Evolutionary conservation across 2,113 vertebrate species (phyloP).

Genomic region (Boulengeromyrus knoepffleri): DNA sequence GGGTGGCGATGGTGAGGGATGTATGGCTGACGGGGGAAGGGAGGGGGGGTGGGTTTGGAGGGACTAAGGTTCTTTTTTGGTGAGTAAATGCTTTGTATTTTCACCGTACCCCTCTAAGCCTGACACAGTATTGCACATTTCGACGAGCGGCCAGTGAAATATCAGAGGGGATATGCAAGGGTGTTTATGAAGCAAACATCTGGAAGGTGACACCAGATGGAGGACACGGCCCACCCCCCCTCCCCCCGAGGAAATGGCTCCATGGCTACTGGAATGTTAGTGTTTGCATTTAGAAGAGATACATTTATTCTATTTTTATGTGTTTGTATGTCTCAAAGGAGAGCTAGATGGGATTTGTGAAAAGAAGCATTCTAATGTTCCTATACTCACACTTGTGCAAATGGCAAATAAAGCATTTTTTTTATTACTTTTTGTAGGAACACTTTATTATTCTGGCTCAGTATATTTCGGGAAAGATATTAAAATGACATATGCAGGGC

Average conservation of each 20-base stretch:
- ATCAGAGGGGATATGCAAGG: slow-evolving; percentile 37
- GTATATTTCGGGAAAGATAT: background rate
- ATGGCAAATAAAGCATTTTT: background rate
- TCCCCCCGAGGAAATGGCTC: background rate
- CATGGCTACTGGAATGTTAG: background rate
- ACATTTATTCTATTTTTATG: background rate
- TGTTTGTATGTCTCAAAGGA: background rate
- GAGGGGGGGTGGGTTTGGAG: background rate
- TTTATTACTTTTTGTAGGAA: background rate
- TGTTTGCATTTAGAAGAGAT: background rate
- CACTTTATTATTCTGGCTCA: background rate
- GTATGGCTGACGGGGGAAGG: background rate
- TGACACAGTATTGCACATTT: slow-evolving; percentile 30
- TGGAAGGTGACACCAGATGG: background rate
- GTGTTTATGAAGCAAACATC: background rate
- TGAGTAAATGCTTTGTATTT: background rate
- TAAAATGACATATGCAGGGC: background rate
- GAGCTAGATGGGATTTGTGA: background rate
- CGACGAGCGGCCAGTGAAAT: slow-evolving; percentile 53
- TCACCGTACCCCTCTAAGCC: background rate
- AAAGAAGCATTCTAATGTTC: background rate
- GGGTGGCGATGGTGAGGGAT: background rate
- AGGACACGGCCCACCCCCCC: background rate
- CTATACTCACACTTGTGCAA: background rate
- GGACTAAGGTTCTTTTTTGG: slow-evolving; percentile 38